phyloP scores from a whole-genome alignment of 2,888 invertebrate genomes.

The Ophion costatus region DNA sequence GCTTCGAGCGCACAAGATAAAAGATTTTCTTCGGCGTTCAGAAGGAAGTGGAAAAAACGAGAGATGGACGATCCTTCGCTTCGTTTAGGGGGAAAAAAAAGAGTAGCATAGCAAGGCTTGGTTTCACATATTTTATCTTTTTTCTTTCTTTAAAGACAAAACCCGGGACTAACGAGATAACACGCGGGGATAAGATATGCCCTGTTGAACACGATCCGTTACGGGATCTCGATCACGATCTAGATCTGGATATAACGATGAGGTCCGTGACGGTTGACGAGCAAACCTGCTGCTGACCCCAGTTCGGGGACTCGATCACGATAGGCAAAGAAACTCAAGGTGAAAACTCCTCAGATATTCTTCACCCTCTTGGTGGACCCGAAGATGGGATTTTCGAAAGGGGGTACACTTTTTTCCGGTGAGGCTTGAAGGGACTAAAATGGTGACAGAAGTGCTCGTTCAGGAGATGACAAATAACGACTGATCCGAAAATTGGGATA shows the following conservation, averaged over 20 bases:
- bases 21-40: constrained; percentile 20
- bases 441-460: constrained; percentile 65
- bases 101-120: constrained; percentile 16
- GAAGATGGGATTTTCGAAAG: constrained; percentile 56
- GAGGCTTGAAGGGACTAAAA: constrained; percentile 25
- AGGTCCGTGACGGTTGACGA: constrained; percentile 59
- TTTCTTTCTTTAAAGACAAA: constrained; percentile 41
- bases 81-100: constrained; percentile 11
- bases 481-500: constrained; percentile 66
- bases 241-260: constrained; percentile 51
- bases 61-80: constrained; percentile 1
- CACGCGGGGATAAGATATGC: constrained; percentile 55
- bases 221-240: constrained; percentile 64
- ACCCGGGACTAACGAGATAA: constrained; percentile 61
- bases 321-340: constrained; percentile 41
- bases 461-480: constrained; percentile 64
- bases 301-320: constrained; percentile 11
- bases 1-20: constrained; percentile 23
- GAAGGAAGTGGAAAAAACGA: neutral
- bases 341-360: constrained; percentile 42
- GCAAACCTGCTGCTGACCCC: constrained; percentile 34
- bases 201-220: constrained; percentile 66
- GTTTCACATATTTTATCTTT: constrained; percentile 32
- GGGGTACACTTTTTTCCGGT: constrained; percentile 10
- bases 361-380: constrained; percentile 8